These are phyloP conservation scores for Corydoras sp. DNA, from an alignment of 2,113 vertebrate genomes.

Conservation along the genomic window DNA sequence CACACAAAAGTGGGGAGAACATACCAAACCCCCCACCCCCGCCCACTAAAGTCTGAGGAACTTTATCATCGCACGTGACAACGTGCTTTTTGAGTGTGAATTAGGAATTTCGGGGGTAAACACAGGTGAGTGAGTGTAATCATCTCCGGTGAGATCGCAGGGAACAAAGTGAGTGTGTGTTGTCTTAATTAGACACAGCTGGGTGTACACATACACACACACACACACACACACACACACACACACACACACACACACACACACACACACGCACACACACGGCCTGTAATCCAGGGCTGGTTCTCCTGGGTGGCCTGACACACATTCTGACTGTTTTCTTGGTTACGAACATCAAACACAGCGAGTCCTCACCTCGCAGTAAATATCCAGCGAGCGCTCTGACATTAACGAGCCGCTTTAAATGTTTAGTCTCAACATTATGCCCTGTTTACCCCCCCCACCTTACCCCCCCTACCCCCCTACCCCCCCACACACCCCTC, in stretches of 20 bases:
- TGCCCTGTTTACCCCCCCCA: not conserved
- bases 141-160: too few relatives aligned
- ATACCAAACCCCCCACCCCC: too few relatives aligned
- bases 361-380: slow-evolving; percentile 29
- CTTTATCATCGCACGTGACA: too few relatives aligned
- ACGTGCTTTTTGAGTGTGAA: not conserved
- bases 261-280: slow-evolving; percentile 35
- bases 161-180: not conserved
- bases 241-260: slow-evolving; percentile 21
- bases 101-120: too few relatives aligned
- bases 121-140: too few relatives aligned
- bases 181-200: slow-evolving; percentile 72
- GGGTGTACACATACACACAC: slow-evolving; percentile 49
- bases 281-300: slow-evolving; percentile 66
- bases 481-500: not conserved
- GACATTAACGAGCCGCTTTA: slow-evolving; percentile 21
- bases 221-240: slow-evolving; percentile 30
- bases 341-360: slow-evolving; percentile 32
- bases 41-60: too few relatives aligned
- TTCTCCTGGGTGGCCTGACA: slow-evolving; percentile 66
- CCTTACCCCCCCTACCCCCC: not conserved
- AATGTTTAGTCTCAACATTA: slow-evolving; percentile 44
- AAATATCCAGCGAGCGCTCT: slow-evolving; percentile 31
- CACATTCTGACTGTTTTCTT: slow-evolving; percentile 39
- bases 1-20: too few relatives aligned